phyloP scores from a whole-genome alignment of 2,888 invertebrate species.

The Adelognathus sp. region DNA sequence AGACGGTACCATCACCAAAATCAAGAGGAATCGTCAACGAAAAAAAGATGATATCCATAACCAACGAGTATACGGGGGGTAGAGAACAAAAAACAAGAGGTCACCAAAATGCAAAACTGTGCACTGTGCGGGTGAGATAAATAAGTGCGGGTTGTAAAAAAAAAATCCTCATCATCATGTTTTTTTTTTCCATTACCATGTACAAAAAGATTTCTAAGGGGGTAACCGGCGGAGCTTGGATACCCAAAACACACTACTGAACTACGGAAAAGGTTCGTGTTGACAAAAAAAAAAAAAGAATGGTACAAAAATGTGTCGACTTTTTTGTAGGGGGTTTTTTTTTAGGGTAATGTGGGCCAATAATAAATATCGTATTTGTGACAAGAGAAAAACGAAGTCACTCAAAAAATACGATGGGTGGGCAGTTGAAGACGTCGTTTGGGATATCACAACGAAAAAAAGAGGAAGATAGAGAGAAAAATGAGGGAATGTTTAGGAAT shows the following conservation, averaged over 20 bases:
- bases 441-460: slow-evolving; percentile 8
- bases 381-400: slow-evolving; percentile 12
- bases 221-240: slow-evolving; percentile 25
- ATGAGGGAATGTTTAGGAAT: no score
- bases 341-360: slow-evolving; percentile 3
- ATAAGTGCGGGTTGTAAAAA: slow-evolving; percentile 43
- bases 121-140: slow-evolving; percentile 58
- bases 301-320: slow-evolving; percentile 17
- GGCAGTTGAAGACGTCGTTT: slow-evolving; percentile 24
- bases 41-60: slow-evolving; percentile 7
- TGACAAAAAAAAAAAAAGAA: slow-evolving; percentile 9
- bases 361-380: slow-evolving; percentile 2
- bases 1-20: slow-evolving; percentile 38
- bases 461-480: slow-evolving; percentile 2
- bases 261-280: slow-evolving; percentile 20
- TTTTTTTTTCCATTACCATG: slow-evolving; percentile 34
- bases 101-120: slow-evolving; percentile 66
- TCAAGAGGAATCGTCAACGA: slow-evolving; percentile 11
- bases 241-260: slow-evolving; percentile 50
- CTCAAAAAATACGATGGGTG: slow-evolving; percentile 17
- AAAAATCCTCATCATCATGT: no score
- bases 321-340: slow-evolving; percentile 6
- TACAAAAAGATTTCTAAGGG: slow-evolving; percentile 50
- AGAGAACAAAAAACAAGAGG: slow-evolving; percentile 16
- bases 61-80: slow-evolving; percentile 52